A percentile compares a stretch with the other conserved stretches of the same genome.
phyloP scores from a whole-genome alignment of 2,888 invertebrate genomes.

The Aleiodes leptofemur region DNA sequence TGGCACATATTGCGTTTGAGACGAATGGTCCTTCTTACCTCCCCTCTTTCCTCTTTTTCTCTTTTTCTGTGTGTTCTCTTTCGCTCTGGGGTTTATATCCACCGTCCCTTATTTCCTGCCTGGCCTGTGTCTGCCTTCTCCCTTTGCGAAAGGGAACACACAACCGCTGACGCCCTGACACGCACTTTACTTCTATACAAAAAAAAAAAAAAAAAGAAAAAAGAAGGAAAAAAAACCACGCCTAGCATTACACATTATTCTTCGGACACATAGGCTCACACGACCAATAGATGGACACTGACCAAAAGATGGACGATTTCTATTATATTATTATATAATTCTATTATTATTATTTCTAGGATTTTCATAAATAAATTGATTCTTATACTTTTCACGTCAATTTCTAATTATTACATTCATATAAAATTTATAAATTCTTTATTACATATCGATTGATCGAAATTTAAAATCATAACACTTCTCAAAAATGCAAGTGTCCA shows the following conservation, averaged over 20 bases:
- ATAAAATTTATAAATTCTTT: too few relatives aligned
- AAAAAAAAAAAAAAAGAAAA: constrained; percentile 7
- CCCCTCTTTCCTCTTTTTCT: constrained; percentile 47
- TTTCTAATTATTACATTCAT: too few relatives aligned
- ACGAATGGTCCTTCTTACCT: constrained; percentile 48
- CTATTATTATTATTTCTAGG: too few relatives aligned
- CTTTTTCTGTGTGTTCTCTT: constrained; percentile 28
- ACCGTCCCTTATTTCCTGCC: constrained; percentile 46
- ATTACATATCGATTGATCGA: too few relatives aligned
- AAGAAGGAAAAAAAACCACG: constrained; percentile 12
- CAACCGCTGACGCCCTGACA: constrained; percentile 36
- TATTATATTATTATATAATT: too few relatives aligned
- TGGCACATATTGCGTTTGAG: constrained; percentile 48
- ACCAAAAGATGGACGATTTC: too few relatives aligned
- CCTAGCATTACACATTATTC: background rate
- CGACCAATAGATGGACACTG: too few relatives aligned
- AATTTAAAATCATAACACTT: too few relatives aligned
- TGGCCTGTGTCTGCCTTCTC: constrained; percentile 42
- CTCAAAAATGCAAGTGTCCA: too few relatives aligned
- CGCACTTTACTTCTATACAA: constrained; percentile 39
- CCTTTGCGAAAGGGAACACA: constrained; percentile 38
- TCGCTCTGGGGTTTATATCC: constrained; percentile 38
- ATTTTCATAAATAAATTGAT: too few relatives aligned
- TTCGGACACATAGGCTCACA: too few relatives aligned
- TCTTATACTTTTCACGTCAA: too few relatives aligned